Evolutionary conservation across 2,113 vertebrate genomes (phyloP).

Genomic region (Pseudonaja textilis): DNA sequence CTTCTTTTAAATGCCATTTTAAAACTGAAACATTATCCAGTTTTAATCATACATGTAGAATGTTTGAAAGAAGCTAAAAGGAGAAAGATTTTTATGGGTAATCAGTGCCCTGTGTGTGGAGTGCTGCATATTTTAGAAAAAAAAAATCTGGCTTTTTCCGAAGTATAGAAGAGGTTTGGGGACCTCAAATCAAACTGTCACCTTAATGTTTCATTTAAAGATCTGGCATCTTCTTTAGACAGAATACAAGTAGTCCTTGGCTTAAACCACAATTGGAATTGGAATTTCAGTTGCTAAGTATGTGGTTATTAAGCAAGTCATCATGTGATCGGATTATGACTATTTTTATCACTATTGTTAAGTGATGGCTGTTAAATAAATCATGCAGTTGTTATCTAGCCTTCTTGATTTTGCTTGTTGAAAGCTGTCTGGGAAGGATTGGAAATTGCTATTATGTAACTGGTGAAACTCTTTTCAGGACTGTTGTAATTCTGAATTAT

Average conservation of each 20-base stretch:
- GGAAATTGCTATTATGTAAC: too few species aligned
- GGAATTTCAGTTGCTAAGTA: neutral
- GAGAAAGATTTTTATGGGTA: neutral
- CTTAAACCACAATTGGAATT: neutral
- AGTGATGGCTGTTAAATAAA: too few species aligned
- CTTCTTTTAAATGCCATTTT: neutral
- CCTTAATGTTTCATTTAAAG: neutral
- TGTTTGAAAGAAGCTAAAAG: neutral
- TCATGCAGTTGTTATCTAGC: too few species aligned
- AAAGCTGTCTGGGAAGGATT: too few species aligned
- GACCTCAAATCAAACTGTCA: neutral
- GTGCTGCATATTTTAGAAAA: neutral
- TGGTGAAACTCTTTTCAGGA: neutral
- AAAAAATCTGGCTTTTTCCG: neutral
- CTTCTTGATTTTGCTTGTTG: too few species aligned
- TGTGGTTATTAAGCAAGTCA: neutral
- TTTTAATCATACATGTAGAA: neutral
- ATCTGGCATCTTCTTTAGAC: neutral
- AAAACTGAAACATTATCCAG: neutral
- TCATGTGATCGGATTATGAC: neutral
- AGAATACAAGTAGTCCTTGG: neutral
- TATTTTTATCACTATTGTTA: too few species aligned
- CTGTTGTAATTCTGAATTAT: neutral
- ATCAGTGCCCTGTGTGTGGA: neutral
- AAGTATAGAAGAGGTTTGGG: neutral